phyloP scores from a whole-genome alignment of 1,140 invertebrate genomes.

The Monochamus saltuarius region DNA sequence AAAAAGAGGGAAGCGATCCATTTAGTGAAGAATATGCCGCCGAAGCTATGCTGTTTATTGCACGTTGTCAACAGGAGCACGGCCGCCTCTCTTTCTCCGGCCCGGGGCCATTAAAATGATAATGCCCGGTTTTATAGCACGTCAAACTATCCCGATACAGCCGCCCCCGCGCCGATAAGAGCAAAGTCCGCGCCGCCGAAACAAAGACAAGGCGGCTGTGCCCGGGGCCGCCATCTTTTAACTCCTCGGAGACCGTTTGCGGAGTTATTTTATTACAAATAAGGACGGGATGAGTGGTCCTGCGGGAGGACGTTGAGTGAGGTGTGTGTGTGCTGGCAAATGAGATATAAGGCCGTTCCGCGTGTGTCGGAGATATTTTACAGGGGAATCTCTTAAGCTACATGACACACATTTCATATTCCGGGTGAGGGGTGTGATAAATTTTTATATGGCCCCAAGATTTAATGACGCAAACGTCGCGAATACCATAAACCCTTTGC shows the following conservation, averaged over 20 bases:
- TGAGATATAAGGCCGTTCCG: conserved; percentile 43
- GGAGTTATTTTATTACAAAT: conserved; percentile 53
- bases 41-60: not conserved
- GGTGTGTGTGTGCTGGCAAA: conserved; percentile 42
- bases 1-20: not conserved
- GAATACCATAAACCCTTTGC: no score
- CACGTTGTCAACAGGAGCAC: not conserved
- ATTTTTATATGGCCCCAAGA: no score
- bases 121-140: conserved; percentile 13
- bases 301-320: conserved; percentile 45
- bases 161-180: conserved; percentile 15
- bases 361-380: conserved; percentile 32
- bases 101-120: conserved; percentile 18
- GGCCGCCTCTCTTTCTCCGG: conserved; percentile 6
- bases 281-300: conserved; percentile 49
- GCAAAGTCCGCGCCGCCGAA: conserved; percentile 20
- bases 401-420: no score
- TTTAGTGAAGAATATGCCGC: not conserved
- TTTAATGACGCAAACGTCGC: no score
- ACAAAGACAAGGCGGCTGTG: conserved; percentile 33
- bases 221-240: conserved; percentile 45
- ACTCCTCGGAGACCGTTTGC: conserved; percentile 49
- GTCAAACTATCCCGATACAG: conserved; percentile 19
- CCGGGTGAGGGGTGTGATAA: no score
- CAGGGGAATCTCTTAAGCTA: conserved; percentile 4